A percentile compares a stretch with the other conserved stretches of the same genome.
These are phyloP conservation scores for Laticauda colubrina DNA, from an alignment of 2,113 vertebrate genomes.

Conservation along the genomic window DNA sequence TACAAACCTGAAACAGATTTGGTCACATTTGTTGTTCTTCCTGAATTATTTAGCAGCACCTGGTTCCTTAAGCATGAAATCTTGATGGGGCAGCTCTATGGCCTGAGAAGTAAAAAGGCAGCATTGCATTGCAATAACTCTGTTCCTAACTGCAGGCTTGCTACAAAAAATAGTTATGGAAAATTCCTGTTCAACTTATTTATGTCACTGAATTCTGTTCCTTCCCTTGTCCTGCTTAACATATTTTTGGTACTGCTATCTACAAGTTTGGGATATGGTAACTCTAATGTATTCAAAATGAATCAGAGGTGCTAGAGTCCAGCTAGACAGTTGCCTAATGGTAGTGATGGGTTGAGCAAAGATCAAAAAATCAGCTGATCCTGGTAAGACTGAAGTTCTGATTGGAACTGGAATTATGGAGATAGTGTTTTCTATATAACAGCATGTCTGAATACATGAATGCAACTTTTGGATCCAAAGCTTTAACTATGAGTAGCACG, in stretches of 20 bases:
- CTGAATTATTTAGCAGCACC: neutral
- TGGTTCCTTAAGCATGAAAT: neutral
- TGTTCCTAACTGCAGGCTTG: neutral
- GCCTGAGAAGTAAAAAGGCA: neutral
- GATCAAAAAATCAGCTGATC: neutral
- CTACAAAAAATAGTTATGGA: neutral
- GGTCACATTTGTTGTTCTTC: neutral
- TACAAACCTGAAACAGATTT: neutral
- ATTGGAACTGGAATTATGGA: neutral
- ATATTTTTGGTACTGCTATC: neutral
- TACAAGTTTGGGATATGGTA: neutral
- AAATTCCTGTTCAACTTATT: neutral
- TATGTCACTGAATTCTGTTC: neutral
- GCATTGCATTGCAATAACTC: neutral
- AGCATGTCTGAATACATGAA: neutral
- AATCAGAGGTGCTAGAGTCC: neutral
- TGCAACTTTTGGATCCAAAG: neutral
- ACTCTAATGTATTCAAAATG: neutral
- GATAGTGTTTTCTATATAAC: neutral
- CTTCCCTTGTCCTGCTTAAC: neutral
- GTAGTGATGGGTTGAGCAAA: neutral
- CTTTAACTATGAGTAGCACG: neutral
- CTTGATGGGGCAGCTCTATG: neutral
- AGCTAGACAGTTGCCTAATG: neutral
- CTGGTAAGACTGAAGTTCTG: neutral